Percentiles rank a stretch among this genome's conserved stretches.
Evolutionary conservation across 2,113 vertebrate genomes (phyloP).

Genomic region (Campylomormyrus numenius): DNA sequence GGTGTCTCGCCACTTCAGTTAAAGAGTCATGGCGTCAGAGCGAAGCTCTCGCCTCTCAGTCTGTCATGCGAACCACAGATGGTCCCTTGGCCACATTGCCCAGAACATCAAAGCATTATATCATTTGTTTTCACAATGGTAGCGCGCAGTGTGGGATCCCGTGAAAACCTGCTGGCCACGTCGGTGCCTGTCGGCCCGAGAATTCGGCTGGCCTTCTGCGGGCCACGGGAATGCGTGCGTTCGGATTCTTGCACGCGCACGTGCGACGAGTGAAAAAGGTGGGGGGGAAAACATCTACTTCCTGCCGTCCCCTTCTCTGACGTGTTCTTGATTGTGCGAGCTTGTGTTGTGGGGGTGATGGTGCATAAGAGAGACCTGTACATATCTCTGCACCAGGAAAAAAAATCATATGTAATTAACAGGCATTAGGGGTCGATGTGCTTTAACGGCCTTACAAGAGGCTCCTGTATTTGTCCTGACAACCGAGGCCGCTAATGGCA

Average conservation of each 20-base stretch:
- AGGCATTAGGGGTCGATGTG: background rate
- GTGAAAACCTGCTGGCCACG: background rate
- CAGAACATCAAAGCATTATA: slow-evolving; percentile 6
- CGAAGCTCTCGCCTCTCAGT: background rate
- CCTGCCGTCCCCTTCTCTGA: background rate
- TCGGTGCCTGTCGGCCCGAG: background rate
- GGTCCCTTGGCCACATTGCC: background rate
- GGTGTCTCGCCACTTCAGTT: background rate
- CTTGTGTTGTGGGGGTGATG: background rate
- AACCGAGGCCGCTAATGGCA: background rate
- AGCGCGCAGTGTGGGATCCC: background rate
- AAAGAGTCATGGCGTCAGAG: background rate
- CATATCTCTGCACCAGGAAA: background rate
- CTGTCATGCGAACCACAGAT: background rate
- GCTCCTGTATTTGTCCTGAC: background rate
- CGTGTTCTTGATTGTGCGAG: background rate
- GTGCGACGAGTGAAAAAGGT: background rate
- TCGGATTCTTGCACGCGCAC: background rate
- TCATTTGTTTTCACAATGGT: slow-evolving; percentile 35
- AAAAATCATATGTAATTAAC: background rate
- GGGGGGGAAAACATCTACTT: background rate
- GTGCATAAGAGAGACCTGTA: background rate
- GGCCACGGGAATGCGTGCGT: background rate
- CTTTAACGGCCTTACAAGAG: background rate
- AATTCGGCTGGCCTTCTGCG: background rate